Evolutionary conservation across 2,797 vertebrate species (phyloP).

Genomic region (Chrysocyon brachyurus): DNA sequence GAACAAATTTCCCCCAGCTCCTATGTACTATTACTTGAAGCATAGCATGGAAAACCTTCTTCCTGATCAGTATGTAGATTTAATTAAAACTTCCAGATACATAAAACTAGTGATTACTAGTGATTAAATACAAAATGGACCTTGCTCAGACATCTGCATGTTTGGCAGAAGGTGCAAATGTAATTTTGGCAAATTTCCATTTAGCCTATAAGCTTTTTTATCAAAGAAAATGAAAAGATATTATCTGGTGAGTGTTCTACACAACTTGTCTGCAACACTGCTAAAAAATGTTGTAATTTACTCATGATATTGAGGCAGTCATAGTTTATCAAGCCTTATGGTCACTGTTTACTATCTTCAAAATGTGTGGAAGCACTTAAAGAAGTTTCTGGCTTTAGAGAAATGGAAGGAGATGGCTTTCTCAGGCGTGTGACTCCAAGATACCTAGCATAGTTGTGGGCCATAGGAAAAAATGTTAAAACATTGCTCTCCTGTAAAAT

Average conservation of each 20-base stretch:
- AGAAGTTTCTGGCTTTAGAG: not conserved
- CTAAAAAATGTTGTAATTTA: not conserved
- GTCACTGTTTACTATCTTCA: slow-evolving; percentile 7
- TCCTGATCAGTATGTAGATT: not conserved
- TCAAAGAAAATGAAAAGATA: not conserved
- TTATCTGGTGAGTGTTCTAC: not conserved
- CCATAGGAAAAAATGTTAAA: not conserved
- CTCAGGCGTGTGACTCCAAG: not conserved
- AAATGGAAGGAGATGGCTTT: not conserved
- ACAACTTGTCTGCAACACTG: not conserved
- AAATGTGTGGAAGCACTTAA: not conserved
- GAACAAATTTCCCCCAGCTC: not conserved
- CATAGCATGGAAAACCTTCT: not conserved
- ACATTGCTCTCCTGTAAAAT: not conserved
- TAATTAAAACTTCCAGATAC: not conserved
- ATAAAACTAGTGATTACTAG: not conserved
- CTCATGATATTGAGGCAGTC: not conserved
- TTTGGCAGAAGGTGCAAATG: not conserved
- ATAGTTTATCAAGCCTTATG: not conserved
- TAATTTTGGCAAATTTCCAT: not conserved
- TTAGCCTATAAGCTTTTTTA: not conserved
- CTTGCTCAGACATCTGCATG: not conserved
- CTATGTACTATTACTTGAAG: not conserved
- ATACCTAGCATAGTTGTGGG: not conserved
- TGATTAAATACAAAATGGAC: not conserved